Conservation (phyloP, 2,888 invertebrate species). For the Chironomus tentans region DNA sequence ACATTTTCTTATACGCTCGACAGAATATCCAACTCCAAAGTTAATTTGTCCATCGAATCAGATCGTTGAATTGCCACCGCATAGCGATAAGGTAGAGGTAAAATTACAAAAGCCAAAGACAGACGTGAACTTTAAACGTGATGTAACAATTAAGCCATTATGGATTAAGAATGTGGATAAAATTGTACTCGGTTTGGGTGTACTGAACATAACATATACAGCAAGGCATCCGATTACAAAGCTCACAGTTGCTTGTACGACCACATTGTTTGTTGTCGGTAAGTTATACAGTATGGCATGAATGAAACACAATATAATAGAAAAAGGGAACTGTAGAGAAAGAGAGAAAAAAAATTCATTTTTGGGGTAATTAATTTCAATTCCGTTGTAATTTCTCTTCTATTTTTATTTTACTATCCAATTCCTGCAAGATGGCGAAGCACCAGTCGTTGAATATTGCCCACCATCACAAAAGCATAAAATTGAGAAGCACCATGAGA, state of each 20-base stretch:
- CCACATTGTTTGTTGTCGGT: constrained; percentile 30
- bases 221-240: constrained; percentile 45
- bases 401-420: not conserved
- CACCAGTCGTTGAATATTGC: constrained; percentile 44
- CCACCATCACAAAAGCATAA: constrained; percentile 36
- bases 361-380: constrained; percentile 23
- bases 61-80: constrained; percentile 41
- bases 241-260: constrained; percentile 31
- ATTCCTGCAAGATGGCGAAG: constrained; percentile 35
- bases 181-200: constrained; percentile 43
- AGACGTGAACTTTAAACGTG: constrained; percentile 46
- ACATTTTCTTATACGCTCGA: not conserved
- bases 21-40: constrained; percentile 45
- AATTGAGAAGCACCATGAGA: constrained; percentile 30
- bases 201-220: constrained; percentile 44
- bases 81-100: constrained; percentile 42
- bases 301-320: not conserved
- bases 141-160: constrained; percentile 44
- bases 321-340: not conserved
- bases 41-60: constrained; percentile 47
- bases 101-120: constrained; percentile 46
- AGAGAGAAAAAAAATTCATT: not conserved
- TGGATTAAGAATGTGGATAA: constrained; percentile 44
- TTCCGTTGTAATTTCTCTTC: not conserved
- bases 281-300: not conserved